A percentile compares a stretch with the other conserved stretches of the same genome.
phyloP scores from a whole-genome alignment of 2,888 invertebrate genomes.

The Meiosimyza platycephala region DNA sequence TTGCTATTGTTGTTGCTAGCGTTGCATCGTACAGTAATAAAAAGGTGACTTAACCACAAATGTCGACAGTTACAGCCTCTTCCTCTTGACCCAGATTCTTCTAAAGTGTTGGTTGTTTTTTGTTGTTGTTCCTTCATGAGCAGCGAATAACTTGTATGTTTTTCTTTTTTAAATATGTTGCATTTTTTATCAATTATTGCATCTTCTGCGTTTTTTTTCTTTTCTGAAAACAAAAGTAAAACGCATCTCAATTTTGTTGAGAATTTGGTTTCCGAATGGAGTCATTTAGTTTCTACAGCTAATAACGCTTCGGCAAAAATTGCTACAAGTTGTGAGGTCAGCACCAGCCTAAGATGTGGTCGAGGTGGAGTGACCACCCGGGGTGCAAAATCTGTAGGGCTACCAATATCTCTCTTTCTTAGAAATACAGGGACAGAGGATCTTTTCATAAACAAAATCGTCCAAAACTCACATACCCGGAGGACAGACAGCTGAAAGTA shows the following conservation, averaged over 20 bases:
- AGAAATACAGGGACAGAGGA: too few relatives aligned
- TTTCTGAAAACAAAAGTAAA: background rate
- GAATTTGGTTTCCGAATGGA: background rate
- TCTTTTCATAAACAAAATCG: too few relatives aligned
- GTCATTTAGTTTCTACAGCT: background rate
- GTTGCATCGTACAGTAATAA: background rate
- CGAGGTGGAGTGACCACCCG: too few relatives aligned
- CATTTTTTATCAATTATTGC: background rate
- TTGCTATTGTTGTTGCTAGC: conserved; percentile 7
- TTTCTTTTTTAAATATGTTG: background rate
- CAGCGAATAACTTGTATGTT: background rate
- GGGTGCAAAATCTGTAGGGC: too few relatives aligned
- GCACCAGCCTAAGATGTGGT: too few relatives aligned
- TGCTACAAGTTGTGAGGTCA: too few relatives aligned
- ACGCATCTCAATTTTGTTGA: background rate
- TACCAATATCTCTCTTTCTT: too few relatives aligned
- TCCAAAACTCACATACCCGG: too few relatives aligned
- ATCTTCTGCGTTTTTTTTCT: background rate
- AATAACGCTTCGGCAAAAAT: too few relatives aligned
- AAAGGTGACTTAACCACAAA: background rate
- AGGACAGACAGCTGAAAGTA: too few relatives aligned
- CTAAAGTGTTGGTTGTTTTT: conserved; percentile 1
- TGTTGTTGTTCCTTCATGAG: background rate
- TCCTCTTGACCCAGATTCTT: conserved; percentile 23
- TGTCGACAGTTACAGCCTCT: background rate